Evolutionary conservation across 2,888 invertebrate genomes (phyloP).

Genomic region (Cerastis leucographa): DNA sequence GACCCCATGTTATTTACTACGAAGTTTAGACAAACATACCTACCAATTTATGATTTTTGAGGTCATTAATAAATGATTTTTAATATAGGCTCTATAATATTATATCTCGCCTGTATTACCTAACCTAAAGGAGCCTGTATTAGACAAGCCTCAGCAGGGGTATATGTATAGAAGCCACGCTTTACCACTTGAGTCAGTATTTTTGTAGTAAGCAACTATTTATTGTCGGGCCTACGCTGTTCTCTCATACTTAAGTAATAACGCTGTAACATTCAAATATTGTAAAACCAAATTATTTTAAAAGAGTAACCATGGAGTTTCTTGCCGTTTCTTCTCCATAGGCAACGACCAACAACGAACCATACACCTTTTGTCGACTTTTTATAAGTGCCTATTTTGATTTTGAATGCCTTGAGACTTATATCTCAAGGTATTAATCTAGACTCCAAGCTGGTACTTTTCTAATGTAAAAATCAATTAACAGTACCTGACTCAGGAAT

Average conservation of each 20-base stretch:
- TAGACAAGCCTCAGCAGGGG: neutral
- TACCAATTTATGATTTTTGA: neutral
- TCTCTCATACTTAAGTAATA: too few relatives aligned
- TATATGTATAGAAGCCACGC: too few relatives aligned
- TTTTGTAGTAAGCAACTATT: too few relatives aligned
- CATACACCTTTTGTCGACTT: too few relatives aligned
- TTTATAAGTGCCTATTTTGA: too few relatives aligned
- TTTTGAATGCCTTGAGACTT: neutral
- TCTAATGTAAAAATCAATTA: neutral
- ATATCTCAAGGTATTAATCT: neutral
- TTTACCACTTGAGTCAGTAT: neutral
- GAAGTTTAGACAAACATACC: neutral
- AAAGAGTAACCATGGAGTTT: too few relatives aligned
- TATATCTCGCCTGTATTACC: neutral
- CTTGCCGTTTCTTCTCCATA: too few relatives aligned
- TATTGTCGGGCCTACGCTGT: too few relatives aligned
- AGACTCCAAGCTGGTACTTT: neutral
- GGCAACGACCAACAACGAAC: too few relatives aligned
- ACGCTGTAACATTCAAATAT: too few relatives aligned
- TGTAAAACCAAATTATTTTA: too few relatives aligned
- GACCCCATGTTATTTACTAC: neutral
- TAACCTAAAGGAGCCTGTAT: neutral
- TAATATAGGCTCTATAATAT: neutral
- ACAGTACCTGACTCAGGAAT: neutral
- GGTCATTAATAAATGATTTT: neutral